Base-by-base conservation (phyloP, 2,797 vertebrate genomes). In the Microchirus variegatus region DNA sequence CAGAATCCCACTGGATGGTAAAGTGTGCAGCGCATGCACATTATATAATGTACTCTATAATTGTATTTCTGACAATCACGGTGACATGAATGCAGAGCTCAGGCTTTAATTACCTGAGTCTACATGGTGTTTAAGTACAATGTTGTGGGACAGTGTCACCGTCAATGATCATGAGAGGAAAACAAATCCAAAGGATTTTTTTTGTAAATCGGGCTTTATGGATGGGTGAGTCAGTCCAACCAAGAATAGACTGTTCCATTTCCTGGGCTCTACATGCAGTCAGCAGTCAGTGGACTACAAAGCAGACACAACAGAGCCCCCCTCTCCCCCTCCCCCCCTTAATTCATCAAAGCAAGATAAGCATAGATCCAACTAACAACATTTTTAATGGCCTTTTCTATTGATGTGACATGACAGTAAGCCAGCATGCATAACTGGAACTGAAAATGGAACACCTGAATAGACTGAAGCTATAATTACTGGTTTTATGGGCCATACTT, bases 401-500 rank as follows among this genome's bases (percentile, higher is more conserved):
- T 3, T 76, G 36, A 69, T 40, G 55, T 48, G 58, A 10, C 44
- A 5, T 73, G 75, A 78, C 53, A 59, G 44, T 14, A 56, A 66
- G 66, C 58, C 76, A 67, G 42, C 19, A 44, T 56, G 46, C 64
- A 63, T 45, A 80, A 73, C 58, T 46, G 12, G 40, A 3, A 12
- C 40, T 53, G 19, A 47, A 85, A 69, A 41, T 72, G 51, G 67
- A 76, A 48, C 63, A 83, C 58, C 53, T 73, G 51, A 81, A 44
- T 49, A 52, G 67, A 73, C 68, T 26, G 51, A 42, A 54, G 59
- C 53, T 35, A 51, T 67, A 26, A 55, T 58, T 60, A 70, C 68
- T 48, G 59, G 12, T 59, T 73, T 48, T 67, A 79, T 78, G 74
- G 63, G 53, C 73, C 65, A 78, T 67, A 75, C 53, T 46, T 60